These are phyloP conservation scores for Mactra quadrangularis DNA, from an alignment of 1,140 invertebrate genomes.

Conservation along the genomic window DNA sequence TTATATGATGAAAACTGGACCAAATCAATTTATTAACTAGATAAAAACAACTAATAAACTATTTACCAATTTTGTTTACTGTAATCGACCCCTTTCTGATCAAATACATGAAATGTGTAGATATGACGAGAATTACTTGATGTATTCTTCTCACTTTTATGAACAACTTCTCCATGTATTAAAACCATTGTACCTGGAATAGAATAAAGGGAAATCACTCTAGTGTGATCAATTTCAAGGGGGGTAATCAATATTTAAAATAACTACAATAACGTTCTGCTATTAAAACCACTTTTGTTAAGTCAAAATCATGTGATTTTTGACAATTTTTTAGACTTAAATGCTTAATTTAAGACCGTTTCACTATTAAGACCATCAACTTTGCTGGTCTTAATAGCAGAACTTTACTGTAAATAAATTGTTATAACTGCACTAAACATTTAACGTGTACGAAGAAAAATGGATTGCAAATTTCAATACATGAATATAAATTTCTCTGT, in stretches of 20 bases:
- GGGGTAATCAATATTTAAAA: background rate
- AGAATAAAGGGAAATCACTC: background rate
- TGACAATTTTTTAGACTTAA: too few species aligned
- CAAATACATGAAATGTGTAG: conserved; percentile 97
- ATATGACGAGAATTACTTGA: conserved; percentile 93
- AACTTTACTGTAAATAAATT: too few species aligned
- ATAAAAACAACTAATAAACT: too few species aligned
- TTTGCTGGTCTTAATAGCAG: too few species aligned
- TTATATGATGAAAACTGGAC: too few species aligned
- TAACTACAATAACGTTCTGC: conserved; percentile 1
- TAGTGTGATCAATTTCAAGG: background rate
- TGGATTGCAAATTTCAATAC: background rate
- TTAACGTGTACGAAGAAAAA: background rate
- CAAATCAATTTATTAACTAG: too few species aligned
- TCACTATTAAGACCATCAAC: too few species aligned
- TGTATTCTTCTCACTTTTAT: conserved; percentile 94
- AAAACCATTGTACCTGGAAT: conserved; percentile 92
- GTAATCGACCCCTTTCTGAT: conserved; percentile 90
- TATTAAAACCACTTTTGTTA: too few species aligned
- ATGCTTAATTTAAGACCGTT: too few species aligned
- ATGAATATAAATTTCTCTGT: background rate
- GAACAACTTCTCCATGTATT: conserved; percentile 96
- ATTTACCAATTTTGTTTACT: conserved; percentile 92
- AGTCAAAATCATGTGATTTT: too few species aligned
- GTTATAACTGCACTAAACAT: background rate